Evolutionary conservation across 1,140 invertebrate species (phyloP), one percentile per base, ranked within the genome.

Genomic region (Trachelipus rathkii): DNA sequence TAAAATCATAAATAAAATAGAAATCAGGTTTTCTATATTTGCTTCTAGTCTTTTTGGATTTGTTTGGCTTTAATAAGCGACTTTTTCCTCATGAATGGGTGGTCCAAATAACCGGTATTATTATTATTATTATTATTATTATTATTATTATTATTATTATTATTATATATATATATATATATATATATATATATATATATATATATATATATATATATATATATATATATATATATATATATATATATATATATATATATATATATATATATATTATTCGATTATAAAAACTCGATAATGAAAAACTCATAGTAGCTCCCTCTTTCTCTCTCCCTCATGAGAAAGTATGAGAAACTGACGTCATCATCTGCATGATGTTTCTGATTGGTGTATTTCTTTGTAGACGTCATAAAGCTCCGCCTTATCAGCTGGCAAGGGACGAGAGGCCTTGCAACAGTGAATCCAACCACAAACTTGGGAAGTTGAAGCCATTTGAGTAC

Each of bases 161-260:
- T n/a, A n/a, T n/a, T 33, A 33, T 33, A 33, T 33, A 33, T 33
- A 33, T 33, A 33, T 33, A 33, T 33, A 33, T 33, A 33, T 33
- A 33, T 33, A 70, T 70, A 21, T 70, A 19, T 70, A 70, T 70
- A 43, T 70, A 70, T 70, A 70, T 70, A 43, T 70, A 70, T 70
- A 70, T 70, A 43, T 70, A 70, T 70, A 70, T 70, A 43, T 70
- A 70, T 70, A 75, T 75, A 44, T 75, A 53, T 33, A 67, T 68
- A 50, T 44, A 68, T 75, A 68, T 75, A 44, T 75, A 75, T 75
- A 68, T 68, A 50, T 75, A 68, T 75, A 44, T 68, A 50, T 67
- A 60, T 75, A 67, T 60, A 50, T 75, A 68, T 75, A 68, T 75
- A 44, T 75, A 74, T 50, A 60, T 44, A 23, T 24, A 74, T 67